Evolutionary conservation across 30 jellyfish, hydroid and myxozoan species (phyloP), one percentile per base, ranked within the genome.

Genomic region (Chironex yamaguchii): DNA sequence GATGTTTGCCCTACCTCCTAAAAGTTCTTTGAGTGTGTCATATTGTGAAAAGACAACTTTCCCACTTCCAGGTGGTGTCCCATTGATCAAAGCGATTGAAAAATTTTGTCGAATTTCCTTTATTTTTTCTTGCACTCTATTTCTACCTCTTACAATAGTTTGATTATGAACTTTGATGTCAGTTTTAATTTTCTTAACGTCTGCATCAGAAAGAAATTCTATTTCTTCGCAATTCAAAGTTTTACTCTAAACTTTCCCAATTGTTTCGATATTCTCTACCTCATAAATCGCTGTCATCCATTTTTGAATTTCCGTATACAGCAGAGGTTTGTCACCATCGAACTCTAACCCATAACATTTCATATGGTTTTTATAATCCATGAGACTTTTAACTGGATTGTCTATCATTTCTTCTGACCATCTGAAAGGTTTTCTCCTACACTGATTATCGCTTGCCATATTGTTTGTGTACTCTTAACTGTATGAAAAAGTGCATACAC

Each of bases 1-100:
- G 11, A 69, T 89, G 35, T 90, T 13, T 53, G 97, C 78, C 31
- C 89, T 36, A 25, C 97, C 95, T 31, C 82, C 96, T 89, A 72
- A 89, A 29, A 89, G 65, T 26, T 21, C 58, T 58, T 49, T 84
- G 81, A 79, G 53, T 0, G 48, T 58, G 26, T 81, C 97, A 73
- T n/a, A 90, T 33, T 82, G 77, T 52, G 42, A 82, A 70, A 51
- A 51, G 35, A 81, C 85, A 29, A 70, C 31, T 50, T 72, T 78
- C 23, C 90, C 90, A 81, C 90, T 67, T 33, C 94, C 97, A 75
- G 79, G 50, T 30, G 94, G 67, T 48, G 91, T 49, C 17, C 90
- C 97, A 48, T 86, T 63, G n/a, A 74, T 81, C n/a, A 88, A 79
- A 51, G 95, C 97, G 65, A 49, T 79, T 13, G 86, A 49, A 50